phyloP scores from a whole-genome alignment of 2,888 invertebrate genomes.

The Pycnomerus fuliginosus region DNA sequence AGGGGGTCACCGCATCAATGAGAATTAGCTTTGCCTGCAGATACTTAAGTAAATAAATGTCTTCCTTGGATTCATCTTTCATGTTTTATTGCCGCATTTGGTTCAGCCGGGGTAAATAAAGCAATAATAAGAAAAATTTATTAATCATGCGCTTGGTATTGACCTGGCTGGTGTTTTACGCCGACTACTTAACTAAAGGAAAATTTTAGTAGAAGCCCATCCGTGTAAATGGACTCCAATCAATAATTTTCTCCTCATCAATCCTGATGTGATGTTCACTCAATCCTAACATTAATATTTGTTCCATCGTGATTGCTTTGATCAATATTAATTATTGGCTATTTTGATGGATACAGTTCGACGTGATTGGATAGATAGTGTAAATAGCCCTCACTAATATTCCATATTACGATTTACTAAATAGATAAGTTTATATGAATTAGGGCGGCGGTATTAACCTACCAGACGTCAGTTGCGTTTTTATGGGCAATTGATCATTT shows the following conservation, averaged over 20 bases:
- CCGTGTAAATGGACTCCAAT: conserved; percentile 34
- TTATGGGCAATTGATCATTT: too few relatives aligned
- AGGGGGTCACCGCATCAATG: conserved; percentile 26
- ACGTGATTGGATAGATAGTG: conserved; percentile 29
- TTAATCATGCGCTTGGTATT: conserved; percentile 6
- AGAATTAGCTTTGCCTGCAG: conserved; percentile 26
- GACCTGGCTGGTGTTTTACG: conserved; percentile 2
- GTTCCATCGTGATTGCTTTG: conserved; percentile 41
- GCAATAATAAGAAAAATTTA: conserved; percentile 11
- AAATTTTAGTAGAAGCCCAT: conserved; percentile 25
- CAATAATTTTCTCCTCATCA: conserved; percentile 43
- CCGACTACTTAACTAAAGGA: conserved; percentile 7
- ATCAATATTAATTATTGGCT: conserved; percentile 49
- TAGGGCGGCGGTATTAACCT: too few relatives aligned
- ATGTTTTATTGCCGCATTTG: conserved; percentile 24
- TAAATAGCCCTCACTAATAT: conserved; percentile 24
- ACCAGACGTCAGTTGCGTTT: too few relatives aligned
- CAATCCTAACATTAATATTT: conserved; percentile 44
- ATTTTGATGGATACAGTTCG: conserved; percentile 38
- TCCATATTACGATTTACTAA: conserved; percentile 16
- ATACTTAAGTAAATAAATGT: conserved; percentile 28
- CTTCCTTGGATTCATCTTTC: conserved; percentile 23
- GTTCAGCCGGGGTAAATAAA: conserved; percentile 13
- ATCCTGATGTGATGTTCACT: conserved; percentile 40
- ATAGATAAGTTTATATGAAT: too few relatives aligned